Base-by-base conservation (phyloP, 2,797 vertebrate species). In the Sebastes trivittatus region DNA sequence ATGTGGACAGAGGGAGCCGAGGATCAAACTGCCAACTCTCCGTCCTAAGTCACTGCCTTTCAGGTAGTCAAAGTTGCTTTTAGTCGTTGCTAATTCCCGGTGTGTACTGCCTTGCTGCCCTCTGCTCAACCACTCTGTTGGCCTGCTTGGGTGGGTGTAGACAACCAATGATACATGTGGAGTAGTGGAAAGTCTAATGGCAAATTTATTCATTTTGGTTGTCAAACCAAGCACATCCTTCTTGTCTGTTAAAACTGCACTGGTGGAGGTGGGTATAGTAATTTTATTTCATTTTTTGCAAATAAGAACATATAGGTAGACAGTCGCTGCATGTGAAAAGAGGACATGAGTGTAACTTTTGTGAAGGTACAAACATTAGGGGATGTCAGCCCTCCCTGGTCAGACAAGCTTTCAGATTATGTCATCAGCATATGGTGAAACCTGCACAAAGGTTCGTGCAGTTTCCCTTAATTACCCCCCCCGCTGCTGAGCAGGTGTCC, bases 351-450 rank as follows among this genome's bases (percentile, higher is more conserved):
- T 67, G 55, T 46, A 59, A 55, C 14, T 25, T 68, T 49, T 7
- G 52, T 30, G 20, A 75, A 6, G 22, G 5, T 11, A 29, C 14
- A 13, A 25, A 59, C 4, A 27, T 23, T 36, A 0, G 2, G 6
- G 3, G 59, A 20, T 66, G 62, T 56, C 20, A 29, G 2, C 32
- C 16, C 18, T 3, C 25, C 8, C 4, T 6, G 20, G 34, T 46
- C 52, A 55, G 55, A 18, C n/a, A 63, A 63, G 13, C 38, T 64
- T 55, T 74, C 16, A n/a, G 6, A 55, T 56, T n/a, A 38, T 65
- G 18, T 32, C 20, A 46, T 46, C 36, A 59, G 18, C 7, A 58
- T 49, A 32, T 46, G 14, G n/a, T 67, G 30, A 56, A 77, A 64
- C 14, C 25, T 63, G 25, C 6, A 62, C 22, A 63, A 29, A 23